Conservation (phyloP, 1,140 invertebrate genomes). For the Tetranychus cinnabarinus region DNA sequence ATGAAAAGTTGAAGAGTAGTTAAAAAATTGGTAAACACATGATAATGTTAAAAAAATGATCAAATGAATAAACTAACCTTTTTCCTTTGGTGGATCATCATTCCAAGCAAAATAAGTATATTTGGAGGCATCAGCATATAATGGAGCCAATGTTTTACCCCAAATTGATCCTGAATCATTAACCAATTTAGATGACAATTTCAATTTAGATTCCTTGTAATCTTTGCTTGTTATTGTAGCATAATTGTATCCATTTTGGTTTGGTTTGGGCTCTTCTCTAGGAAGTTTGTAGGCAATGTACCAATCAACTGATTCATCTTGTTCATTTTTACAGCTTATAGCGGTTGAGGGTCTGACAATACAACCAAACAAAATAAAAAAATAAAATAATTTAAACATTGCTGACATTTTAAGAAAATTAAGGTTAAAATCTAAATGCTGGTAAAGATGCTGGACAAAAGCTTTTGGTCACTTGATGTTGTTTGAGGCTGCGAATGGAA, state of each 20-base stretch:
- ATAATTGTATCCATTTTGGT: not conserved
- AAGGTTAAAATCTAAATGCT: no score
- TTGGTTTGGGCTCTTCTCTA: not conserved
- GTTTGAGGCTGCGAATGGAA: no score
- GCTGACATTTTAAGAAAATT: no score
- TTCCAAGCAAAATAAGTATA: constrained; percentile 6
- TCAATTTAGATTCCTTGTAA: constrained; percentile 1
- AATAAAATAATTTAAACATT: no score
- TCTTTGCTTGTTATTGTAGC: not conserved
- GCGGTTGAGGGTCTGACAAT: no score
- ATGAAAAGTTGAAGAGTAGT: not conserved
- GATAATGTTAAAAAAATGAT: not conserved
- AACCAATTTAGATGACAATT: constrained; percentile 4
- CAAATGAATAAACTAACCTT: not conserved
- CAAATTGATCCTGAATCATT: constrained; percentile 7
- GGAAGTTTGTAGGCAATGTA: constrained; percentile 14
- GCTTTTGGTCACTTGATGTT: no score
- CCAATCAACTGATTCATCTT: constrained; percentile 8
- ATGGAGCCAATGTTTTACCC: constrained; percentile 7
- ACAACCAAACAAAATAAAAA: no score
- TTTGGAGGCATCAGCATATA: not conserved
- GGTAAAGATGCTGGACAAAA: no score
- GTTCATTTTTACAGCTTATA: constrained; percentile 1
- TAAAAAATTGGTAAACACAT: not conserved
- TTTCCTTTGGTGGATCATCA: constrained; percentile 5